Evolutionary conservation across 2,113 vertebrate species (phyloP), one percentile per base, ranked within the genome.

Genomic region (Charadrius vociferus): DNA sequence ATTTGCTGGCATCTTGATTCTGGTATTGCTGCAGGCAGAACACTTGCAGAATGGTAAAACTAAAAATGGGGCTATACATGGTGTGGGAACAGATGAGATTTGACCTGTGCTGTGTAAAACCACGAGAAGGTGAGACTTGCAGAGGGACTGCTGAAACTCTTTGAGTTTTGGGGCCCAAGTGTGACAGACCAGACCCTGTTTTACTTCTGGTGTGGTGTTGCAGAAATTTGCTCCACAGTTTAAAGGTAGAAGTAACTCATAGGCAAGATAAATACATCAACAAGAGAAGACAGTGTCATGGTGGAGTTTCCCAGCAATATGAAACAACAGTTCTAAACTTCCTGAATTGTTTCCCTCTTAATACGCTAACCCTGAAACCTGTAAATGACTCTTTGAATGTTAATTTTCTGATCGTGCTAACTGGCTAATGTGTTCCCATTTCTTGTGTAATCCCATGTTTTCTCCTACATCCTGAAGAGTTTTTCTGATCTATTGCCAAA

Each of bases 401-500:
- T 72, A 78, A 29, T 86, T 75, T 86, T 90, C 89, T 94, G 94
- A 94, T 95, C 9, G 2, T 81, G 81, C 93, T 96, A 92, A 95
- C 83, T 93, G 89, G 56, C 52, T 90, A 49, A 59, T 93, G 62
- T 85, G 83, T 91, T 94, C 43, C 61, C 56, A n/a, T 88, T 93
- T 85, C 73, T 84, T 56, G 53, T 61, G 66, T 96, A 97, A 94
- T 95, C 86, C 81, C 49, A 4, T 94, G 78, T 87, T 97, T 95
- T 72, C 88, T 95, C 70, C 56, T 84, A 63, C 85, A 61, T 81
- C 65, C 72, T 79, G 83, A 95, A 75, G 67, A 68, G 87, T 56
- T 81, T 61, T 85, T 96, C 70, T 97, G 92, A 96, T 97, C 71
- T 88, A 3, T 50, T 95, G 96, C 96, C 96, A 96, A 85, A 79